Evolutionary conservation across 2,113 vertebrate genomes (phyloP).

Genomic region (Chitala chitala): DNA sequence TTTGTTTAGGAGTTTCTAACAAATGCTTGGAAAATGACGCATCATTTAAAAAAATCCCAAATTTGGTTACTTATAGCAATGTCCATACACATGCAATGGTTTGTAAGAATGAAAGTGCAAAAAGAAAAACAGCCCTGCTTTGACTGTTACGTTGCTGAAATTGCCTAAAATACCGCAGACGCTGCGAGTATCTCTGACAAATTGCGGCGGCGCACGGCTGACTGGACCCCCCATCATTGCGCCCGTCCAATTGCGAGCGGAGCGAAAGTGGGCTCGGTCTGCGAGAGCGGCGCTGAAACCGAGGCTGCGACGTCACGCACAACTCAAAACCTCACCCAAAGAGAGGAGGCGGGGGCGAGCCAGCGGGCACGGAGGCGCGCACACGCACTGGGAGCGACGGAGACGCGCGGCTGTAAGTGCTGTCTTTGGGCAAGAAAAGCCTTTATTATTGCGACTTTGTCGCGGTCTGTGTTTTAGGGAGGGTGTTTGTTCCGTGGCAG

Average conservation of each 20-base stretch:
- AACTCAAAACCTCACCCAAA: slow-evolving; percentile 30
- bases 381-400: slow-evolving; percentile 13
- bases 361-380: slow-evolving; percentile 10
- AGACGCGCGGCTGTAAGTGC: slow-evolving; percentile 24
- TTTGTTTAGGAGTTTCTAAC: too few relatives aligned
- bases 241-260: neutral
- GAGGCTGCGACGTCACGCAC: slow-evolving; percentile 31
- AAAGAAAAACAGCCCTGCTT: neutral
- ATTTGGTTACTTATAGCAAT: too few relatives aligned
- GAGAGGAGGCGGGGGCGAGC: slow-evolving; percentile 14
- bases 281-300: slow-evolving; percentile 20
- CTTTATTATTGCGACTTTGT: slow-evolving; percentile 14
- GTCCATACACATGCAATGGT: neutral
- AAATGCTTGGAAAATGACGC: too few relatives aligned
- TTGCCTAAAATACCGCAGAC: neutral
- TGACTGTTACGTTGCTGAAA: neutral
- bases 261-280: neutral
- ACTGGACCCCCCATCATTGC: neutral
- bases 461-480: too few relatives aligned
- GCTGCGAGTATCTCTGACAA: neutral
- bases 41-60: too few relatives aligned
- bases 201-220: neutral
- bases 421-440: neutral
- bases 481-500: neutral
- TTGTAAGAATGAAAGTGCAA: neutral